Base-by-base conservation (phyloP, 2,113 vertebrate species). In the Oenanthe melanoleuca region DNA sequence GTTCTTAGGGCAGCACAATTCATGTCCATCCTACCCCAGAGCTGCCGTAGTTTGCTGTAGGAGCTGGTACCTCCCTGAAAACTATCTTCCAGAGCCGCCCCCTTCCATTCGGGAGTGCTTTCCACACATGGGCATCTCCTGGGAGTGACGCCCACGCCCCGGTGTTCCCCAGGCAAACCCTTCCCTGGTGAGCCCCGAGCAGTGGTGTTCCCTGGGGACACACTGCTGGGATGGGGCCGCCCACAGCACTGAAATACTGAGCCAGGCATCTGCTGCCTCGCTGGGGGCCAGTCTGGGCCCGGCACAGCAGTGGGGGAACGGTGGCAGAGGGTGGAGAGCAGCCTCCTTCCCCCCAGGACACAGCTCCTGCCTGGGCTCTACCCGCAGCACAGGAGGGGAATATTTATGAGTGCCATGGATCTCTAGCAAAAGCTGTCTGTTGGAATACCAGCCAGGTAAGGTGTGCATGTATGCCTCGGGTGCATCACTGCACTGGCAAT, bases 221-320 rank as follows among this genome's bases (percentile, higher is more conserved):
- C 5, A 1, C 57, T 23, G 79, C 7, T 2, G 52, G 66, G 42
- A 67, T 0, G 8, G 77, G 83, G 72, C 33, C 5, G 2, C 95
- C 80, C 85, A 84, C 81, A 2, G 47, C 9, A 1, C 59, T 3
- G 0, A 44, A 78, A 45, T 10, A 25, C 23, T 1, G 16, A 89
- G 17, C 40, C 71, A 64, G 26, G 4, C 31, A 2, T 72, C 66
- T 88, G 82, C 60, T 73, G 78, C 65, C 56, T 70, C 8, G 0
- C 69, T 14, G 65, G 74, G 57, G 44, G 33, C 85, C 65, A 5
- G 42, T 3, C 82, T 79, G 86, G 40, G 70, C 60, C 70, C 0
- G 0, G 81, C 63, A 29, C 1, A 0, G 16, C 0, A 3, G 6
- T 0, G 1, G 37, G 44, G 42, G 13, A 28, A 12, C 0, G 1